Evolutionary conservation across 2,888 invertebrate genomes (phyloP), one percentile per base, ranked within the genome.

Genomic region (Pharmacophagus antenor): DNA sequence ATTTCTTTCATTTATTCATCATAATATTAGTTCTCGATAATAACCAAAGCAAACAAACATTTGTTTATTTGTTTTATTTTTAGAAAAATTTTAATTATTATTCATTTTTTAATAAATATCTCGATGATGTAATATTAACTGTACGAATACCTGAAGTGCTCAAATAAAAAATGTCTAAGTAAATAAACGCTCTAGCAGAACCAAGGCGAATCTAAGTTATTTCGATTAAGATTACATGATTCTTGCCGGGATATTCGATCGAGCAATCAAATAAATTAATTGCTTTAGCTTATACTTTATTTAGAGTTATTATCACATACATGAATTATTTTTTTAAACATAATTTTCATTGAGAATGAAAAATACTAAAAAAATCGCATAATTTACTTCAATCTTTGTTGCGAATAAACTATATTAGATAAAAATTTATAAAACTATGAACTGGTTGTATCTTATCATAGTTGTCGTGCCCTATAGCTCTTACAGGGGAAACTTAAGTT

Each of bases 401-500:
- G 17, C 17, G 42, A 17, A 17, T 42, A 17, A 42, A 42, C 17
- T 42, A 42, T 17, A 7, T 17, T 42, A 42, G 17, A 17, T 42
- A 42, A 37, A 37, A 17, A 41, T 41, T 41, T 41, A 17, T 46
- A 42, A 57, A 49, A 20, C 21, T 50, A 50, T 50, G 27, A 42
- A 51, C 51, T 31, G 21, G 23, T 50, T 25, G 42, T 20, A 50
- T 42, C 12, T 1, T 56, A 27, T 27, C 0, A 21, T n/a, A 10
- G 18, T 41, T 12, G 27, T 51, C 18, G 52, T 48, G 63, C 67
- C 67, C 65, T 60, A 62, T 58, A 65, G 67, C 62, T 63, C 22
- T 58, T 65, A 65, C 67, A 67, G 67, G 58, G 58, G 63, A 64
- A 64, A 54, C 52, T 49, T 23, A 56, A 56, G 61, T 56, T 54